Percentiles rank a stretch among this genome's conserved stretches.
Conservation (phyloP, 2,113 vertebrate species). For the Silurus meridionalis region DNA sequence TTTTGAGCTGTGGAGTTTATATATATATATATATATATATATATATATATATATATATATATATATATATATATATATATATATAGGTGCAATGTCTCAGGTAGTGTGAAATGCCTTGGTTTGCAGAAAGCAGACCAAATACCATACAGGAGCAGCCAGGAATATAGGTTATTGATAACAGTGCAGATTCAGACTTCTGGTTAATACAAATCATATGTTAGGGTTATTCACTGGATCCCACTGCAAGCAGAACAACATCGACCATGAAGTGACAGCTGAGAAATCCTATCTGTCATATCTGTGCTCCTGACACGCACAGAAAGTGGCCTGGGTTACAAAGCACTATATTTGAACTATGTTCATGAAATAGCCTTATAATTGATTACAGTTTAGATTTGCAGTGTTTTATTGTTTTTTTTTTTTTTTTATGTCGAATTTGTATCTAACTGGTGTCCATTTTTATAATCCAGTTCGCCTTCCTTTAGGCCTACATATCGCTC, state of each 20-base stretch:
- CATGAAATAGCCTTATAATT: neutral
- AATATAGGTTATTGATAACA: neutral
- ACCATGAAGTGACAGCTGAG: neutral
- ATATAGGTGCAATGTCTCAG: neutral
- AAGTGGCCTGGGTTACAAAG: neutral
- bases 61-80: neutral
- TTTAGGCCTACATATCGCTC: conserved; percentile 50
- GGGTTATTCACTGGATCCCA: neutral
- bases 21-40: neutral
- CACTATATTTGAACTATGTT: neutral
- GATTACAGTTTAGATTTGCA: neutral
- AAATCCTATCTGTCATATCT: neutral
- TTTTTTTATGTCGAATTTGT: no score
- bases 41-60: no score
- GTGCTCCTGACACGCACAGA: neutral
- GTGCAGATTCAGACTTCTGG: neutral
- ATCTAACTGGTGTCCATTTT: neutral
- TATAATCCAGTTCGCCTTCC: neutral
- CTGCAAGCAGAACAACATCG: neutral
- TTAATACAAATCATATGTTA: conserved; percentile 8
- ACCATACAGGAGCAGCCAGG: neutral
- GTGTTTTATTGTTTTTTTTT: no score
- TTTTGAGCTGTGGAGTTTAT: neutral
- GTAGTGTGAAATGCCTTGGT: neutral
- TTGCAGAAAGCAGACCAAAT: neutral